Evolutionary conservation across 2,888 invertebrate genomes (phyloP).

Genomic region (Ligdia adustata): DNA sequence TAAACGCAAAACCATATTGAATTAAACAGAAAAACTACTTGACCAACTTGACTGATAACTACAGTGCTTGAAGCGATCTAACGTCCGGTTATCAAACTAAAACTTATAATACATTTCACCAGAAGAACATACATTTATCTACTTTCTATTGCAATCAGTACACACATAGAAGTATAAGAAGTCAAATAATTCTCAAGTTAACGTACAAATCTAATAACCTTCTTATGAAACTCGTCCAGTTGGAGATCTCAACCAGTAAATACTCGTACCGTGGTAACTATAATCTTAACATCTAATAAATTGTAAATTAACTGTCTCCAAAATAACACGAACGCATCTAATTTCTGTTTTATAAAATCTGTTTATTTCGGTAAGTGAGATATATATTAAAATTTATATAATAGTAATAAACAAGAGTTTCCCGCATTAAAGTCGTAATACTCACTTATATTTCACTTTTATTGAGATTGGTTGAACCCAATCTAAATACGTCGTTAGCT

Average conservation of each 20-base stretch:
- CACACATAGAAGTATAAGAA: too few relatives aligned
- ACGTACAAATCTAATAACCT: background rate
- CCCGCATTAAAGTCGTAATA: constrained; percentile 19
- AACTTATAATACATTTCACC: too few relatives aligned
- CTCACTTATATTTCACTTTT: constrained; percentile 33
- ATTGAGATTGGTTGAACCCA: constrained; percentile 28
- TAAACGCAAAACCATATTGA: too few relatives aligned
- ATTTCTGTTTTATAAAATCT: constrained; percentile 8
- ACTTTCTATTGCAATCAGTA: too few relatives aligned
- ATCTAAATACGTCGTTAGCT: constrained; percentile 41
- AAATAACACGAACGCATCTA: background rate
- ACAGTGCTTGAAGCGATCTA: too few relatives aligned
- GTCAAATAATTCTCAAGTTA: background rate
- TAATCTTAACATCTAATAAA: constrained; percentile 4
- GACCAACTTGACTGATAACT: too few relatives aligned
- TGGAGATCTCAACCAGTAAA: background rate
- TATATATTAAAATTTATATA: constrained; percentile 7
- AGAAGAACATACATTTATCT: too few relatives aligned
- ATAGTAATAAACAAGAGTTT: constrained; percentile 10
- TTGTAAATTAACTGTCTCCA: background rate
- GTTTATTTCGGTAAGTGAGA: constrained; percentile 2
- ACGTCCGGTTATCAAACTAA: too few relatives aligned
- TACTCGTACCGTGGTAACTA: background rate
- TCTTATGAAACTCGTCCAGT: constrained; percentile 2
- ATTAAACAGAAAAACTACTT: background rate